These are phyloP conservation scores for Umimayanthus kanabou DNA, from an alignment of 92 coral and sea anemone genomes.

Conservation along the genomic window DNA sequence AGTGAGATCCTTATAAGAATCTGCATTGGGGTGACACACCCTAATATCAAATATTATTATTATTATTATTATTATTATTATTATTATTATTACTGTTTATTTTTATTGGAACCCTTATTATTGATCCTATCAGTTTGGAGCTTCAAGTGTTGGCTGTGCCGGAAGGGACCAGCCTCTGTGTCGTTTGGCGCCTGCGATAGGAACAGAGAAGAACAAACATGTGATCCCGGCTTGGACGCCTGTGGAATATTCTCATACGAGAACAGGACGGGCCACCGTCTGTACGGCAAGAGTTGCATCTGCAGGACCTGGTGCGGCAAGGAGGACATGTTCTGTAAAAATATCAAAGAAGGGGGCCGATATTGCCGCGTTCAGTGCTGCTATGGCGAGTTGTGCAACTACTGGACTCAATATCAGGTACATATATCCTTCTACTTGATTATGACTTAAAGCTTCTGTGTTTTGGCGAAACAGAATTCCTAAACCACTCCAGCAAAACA, in stretches of 20 bases:
- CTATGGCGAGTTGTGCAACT: conserved; percentile 28
- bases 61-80: no score
- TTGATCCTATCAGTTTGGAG: neutral
- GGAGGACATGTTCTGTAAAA: conserved; percentile 25
- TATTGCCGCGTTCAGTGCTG: conserved; percentile 39
- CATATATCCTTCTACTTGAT: neutral
- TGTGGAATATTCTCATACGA: conserved; percentile 40
- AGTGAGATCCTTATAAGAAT: no score
- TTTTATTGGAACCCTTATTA: no score
- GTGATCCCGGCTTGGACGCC: conserved; percentile 29
- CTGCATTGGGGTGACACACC: no score
- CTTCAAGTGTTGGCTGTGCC: conserved; percentile 39
- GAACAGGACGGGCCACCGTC: conserved; percentile 30
- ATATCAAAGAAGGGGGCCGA: conserved; percentile 25
- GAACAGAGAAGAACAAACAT: conserved; percentile 12
- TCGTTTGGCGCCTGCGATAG: conserved; percentile 35
- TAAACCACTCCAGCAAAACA: no score
- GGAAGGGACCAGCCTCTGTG: conserved; percentile 27
- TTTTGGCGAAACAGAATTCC: no score
- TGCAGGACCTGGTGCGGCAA: conserved; percentile 31
- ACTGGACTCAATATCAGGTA: conserved; percentile 41
- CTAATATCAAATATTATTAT: no score
- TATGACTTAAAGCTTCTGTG: no score
- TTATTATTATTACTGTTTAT: no score
- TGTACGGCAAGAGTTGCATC: conserved; percentile 38